These are phyloP conservation scores for Heteromormyrus szaboi DNA, from an alignment of 2,797 vertebrate genomes.

Conservation along the genomic window DNA sequence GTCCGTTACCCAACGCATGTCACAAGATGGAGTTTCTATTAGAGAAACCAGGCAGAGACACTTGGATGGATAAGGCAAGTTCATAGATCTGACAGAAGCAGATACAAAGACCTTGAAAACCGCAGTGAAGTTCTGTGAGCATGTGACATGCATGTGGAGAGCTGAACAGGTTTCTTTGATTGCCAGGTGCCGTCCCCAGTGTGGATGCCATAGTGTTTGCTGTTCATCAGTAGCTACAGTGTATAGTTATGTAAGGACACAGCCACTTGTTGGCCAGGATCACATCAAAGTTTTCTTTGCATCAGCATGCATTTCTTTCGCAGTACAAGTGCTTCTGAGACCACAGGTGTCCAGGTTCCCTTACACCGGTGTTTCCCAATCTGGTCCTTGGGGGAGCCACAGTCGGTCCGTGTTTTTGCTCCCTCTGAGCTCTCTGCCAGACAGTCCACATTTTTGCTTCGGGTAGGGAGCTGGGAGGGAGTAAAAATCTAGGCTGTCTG, in stretches of 20 bases:
- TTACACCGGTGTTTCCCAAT: neutral
- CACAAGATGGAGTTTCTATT: neutral
- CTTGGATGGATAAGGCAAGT: neutral
- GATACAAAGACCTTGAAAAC: neutral
- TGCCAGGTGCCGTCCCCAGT: neutral
- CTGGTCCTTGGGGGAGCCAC: neutral
- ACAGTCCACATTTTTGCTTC: neutral
- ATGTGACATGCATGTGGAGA: neutral
- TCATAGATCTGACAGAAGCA: neutral
- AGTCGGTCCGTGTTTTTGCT: neutral
- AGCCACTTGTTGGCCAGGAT: neutral
- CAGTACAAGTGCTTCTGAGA: neutral
- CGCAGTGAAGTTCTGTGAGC: neutral
- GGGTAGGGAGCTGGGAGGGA: neutral
- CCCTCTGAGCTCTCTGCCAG: neutral
- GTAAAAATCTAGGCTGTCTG: neutral
- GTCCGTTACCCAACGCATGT: neutral
- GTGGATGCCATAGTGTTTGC: neutral
- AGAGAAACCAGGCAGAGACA: neutral
- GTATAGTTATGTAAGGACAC: neutral
- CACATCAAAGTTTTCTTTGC: neutral
- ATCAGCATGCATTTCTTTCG: neutral
- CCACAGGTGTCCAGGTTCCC: neutral
- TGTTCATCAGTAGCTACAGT: neutral
- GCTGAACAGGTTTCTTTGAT: neutral